Evolutionary conservation across 2,113 vertebrate genomes (phyloP).

Genomic region (Cinclus mexicanus): DNA sequence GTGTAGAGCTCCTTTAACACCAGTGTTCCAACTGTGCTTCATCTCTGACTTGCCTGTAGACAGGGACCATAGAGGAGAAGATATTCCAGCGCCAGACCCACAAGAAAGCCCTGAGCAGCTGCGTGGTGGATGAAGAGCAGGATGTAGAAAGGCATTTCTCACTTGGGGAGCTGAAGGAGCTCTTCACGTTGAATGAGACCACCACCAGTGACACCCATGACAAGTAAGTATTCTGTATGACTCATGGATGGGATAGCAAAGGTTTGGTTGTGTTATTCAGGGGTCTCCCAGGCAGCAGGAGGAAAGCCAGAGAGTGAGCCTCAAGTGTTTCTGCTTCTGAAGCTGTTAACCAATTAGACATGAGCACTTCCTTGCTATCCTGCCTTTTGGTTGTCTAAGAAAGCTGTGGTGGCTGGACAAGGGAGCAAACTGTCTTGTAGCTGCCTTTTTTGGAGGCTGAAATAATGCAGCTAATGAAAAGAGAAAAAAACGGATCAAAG

Average conservation of each 20-base stretch:
- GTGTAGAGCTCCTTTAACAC: not conserved
- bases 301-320: not conserved
- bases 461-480: not conserved
- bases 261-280: not conserved
- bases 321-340: not conserved
- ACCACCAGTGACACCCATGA: conserved; percentile 93
- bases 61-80: conserved; percentile 97
- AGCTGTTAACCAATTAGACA: not conserved
- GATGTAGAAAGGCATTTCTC: conserved; percentile 97
- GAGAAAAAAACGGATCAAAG: not conserved
- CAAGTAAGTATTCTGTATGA: conserved; percentile 72
- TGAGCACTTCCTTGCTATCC: not conserved
- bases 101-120: conserved; percentile 98
- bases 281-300: not conserved
- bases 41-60: conserved; percentile 65
- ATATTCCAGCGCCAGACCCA: conserved; percentile 97
- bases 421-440: not conserved
- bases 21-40: not conserved
- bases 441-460: not conserved
- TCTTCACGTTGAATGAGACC: conserved; percentile 85
- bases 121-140: conserved; percentile 96
- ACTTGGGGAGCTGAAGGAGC: conserved; percentile 89
- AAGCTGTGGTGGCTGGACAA: not conserved
- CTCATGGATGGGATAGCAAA: not conserved
- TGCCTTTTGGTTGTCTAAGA: not conserved